These are phyloP conservation scores for Bergia puertoricense DNA, from an alignment of 92 coral and sea anemone genomes.

Conservation along the genomic window DNA sequence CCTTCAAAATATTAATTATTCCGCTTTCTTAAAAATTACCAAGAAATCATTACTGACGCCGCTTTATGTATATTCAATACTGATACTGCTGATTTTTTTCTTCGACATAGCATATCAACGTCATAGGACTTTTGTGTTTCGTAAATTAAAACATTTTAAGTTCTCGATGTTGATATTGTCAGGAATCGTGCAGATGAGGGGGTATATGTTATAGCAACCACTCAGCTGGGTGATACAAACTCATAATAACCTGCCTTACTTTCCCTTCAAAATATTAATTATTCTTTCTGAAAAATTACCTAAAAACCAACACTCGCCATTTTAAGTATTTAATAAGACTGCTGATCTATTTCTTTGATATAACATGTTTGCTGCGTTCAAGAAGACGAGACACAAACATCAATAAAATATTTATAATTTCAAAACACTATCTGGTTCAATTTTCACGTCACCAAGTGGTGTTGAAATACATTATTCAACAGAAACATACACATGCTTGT, in stretches of 20 bases:
- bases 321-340: not conserved
- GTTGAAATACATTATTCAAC: not conserved
- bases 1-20: not conserved
- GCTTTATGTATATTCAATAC: no score
- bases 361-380: not conserved
- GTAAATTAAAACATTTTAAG: not conserved
- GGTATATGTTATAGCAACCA: not conserved
- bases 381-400: not conserved
- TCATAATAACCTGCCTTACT: not conserved
- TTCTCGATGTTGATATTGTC: not conserved
- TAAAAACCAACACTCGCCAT: not conserved
- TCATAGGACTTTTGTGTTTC: not conserved
- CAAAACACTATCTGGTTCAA: not conserved
- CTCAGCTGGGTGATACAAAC: not conserved
- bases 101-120: not conserved
- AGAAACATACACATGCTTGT: not conserved
- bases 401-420: conserved; percentile 2
- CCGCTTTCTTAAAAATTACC: not conserved
- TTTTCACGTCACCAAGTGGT: not conserved
- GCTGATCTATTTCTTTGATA: not conserved
- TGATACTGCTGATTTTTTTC: no score
- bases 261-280: not conserved
- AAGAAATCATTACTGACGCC: not conserved
- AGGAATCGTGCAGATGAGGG: not conserved
- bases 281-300: not conserved